These are phyloP conservation scores for Geotrupes spiniger DNA, from an alignment of 2,888 invertebrate species.

Conservation along the genomic window DNA sequence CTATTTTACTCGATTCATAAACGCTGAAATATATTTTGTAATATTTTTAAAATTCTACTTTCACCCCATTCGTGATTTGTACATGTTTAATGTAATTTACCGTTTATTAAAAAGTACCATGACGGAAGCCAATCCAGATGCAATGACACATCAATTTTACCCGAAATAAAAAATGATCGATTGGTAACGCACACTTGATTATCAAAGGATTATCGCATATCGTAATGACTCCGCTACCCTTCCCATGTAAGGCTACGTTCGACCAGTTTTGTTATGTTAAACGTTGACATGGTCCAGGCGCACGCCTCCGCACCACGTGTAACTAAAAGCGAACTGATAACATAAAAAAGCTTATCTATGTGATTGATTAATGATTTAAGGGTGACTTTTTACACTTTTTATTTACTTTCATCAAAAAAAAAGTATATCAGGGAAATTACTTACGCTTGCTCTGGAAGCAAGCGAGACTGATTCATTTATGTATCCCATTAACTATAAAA, in stretches of 20 bases:
- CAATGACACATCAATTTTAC: conserved; percentile 48
- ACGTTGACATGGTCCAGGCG: conserved; percentile 32
- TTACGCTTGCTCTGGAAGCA: too few species aligned
- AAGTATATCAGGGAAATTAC: background rate
- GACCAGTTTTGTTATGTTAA: conserved; percentile 46
- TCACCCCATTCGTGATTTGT: too few species aligned
- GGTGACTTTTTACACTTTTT: conserved; percentile 1
- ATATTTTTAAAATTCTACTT: too few species aligned
- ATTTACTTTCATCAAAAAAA: background rate
- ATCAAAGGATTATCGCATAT: conserved; percentile 47
- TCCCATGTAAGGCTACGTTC: conserved; percentile 19
- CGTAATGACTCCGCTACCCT: conserved; percentile 37
- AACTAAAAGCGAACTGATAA: conserved; percentile 32
- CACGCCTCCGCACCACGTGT: conserved; percentile 42
- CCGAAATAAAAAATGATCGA: conserved; percentile 49
- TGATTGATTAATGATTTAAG: conserved; percentile 28
- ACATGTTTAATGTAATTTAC: too few species aligned
- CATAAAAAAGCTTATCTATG: conserved; percentile 20
- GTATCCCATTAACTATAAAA: too few species aligned
- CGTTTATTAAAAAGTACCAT: too few species aligned
- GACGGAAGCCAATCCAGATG: too few species aligned
- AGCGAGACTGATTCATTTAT: too few species aligned
- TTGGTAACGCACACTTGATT: conserved; percentile 49
- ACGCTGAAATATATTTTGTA: too few species aligned
- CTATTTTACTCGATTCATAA: too few species aligned